Percentiles rank a stretch among this genome's conserved stretches.
Conservation (phyloP, 2,888 invertebrate species). For the Notocelia uddmanniana region DNA sequence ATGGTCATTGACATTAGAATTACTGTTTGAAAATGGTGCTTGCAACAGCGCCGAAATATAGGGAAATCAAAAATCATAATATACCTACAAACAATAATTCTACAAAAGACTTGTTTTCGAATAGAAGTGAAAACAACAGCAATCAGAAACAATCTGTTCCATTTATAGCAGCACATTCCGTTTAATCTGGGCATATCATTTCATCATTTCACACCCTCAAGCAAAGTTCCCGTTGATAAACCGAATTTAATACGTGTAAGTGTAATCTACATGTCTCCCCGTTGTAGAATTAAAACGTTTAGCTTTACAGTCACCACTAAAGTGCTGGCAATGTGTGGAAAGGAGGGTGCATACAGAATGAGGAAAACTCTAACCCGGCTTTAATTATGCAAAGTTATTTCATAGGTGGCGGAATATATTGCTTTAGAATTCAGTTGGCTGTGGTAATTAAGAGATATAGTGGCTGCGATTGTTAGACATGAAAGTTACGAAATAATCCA, state of each 20-base stretch:
- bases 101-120: no score
- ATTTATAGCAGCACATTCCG: neutral
- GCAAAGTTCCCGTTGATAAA: conserved; percentile 39
- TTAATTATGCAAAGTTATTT: conserved; percentile 46
- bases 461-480: conserved; percentile 25
- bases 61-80: no score
- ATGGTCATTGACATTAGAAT: no score
- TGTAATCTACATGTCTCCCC: conserved; percentile 44
- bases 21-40: no score
- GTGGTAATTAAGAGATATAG: conserved; percentile 36
- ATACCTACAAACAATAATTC: no score
- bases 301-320: conserved; percentile 44
- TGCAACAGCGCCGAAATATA: no score
- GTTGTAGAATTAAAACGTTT: conserved; percentile 42
- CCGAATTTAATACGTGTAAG: conserved; percentile 44
- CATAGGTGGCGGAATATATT: conserved; percentile 45
- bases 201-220: conserved; percentile 33
- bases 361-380: conserved; percentile 48
- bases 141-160: neutral
- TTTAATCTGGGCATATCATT: conserved; percentile 39
- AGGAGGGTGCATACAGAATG: conserved; percentile 48
- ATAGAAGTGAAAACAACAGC: no score
- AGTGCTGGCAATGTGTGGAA: conserved; percentile 45
- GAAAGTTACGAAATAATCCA: neutral
- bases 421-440: conserved; percentile 37